A percentile compares a stretch with the other conserved stretches of the same genome.
Conservation (phyloP, 2,888 invertebrate species). For the Hymenopus coronatus region DNA sequence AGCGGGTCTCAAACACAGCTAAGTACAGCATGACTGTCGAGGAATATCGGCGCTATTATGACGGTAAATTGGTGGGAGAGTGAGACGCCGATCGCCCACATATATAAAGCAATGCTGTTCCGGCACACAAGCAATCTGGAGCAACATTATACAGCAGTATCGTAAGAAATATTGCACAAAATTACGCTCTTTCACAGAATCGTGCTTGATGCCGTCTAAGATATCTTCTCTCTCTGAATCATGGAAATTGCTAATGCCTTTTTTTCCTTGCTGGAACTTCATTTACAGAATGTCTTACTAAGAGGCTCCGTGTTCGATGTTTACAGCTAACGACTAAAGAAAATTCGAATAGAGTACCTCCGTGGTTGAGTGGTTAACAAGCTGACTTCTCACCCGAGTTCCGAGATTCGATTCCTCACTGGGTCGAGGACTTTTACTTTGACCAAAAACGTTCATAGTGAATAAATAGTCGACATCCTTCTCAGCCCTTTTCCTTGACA, state of each 20-base stretch:
- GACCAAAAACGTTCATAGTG: no score
- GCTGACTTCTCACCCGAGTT: no score
- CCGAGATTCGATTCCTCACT: no score
- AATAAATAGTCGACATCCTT: no score
- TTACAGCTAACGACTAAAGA: no score
- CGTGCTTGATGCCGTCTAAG: not conserved
- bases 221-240: not conserved
- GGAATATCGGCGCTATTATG: not conserved
- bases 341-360: no score
- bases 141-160: not conserved
- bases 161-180: not conserved
- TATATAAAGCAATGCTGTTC: not conserved
- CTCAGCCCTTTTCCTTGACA: no score
- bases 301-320: no score
- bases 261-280: no score
- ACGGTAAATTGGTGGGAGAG: not conserved
- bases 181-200: not conserved
- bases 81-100: not conserved
- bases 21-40: not conserved
- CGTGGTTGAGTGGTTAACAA: no score
- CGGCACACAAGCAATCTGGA: not conserved
- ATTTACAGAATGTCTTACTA: no score
- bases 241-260: not conserved
- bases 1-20: not conserved
- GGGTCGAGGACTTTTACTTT: no score